Evolutionary conservation across 2,113 vertebrate species (phyloP), one percentile per base, ranked within the genome.

Genomic region (Illadopsis cleaveri): DNA sequence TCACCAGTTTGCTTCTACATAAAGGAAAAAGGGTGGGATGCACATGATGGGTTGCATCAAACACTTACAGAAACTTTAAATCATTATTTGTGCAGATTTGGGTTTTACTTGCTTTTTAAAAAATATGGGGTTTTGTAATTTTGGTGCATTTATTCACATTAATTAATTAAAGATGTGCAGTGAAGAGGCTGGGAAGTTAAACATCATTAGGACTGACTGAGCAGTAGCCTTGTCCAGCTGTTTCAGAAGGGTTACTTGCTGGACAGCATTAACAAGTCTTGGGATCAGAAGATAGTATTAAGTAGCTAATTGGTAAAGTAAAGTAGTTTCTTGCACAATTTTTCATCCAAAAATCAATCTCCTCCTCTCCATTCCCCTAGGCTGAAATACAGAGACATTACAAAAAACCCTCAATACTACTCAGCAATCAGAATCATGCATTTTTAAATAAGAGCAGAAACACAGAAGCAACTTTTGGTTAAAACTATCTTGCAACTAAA

Each of bases 391-490:
- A 12, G 16, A 93, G 22, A 73, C 56, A 60, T 66, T 28, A 60
- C 17, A 66, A 73, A 76, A 75, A 78, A 5, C 1, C 3, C 48
- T 73, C 44, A 85, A 40, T 57, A 51, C 53, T 71, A 62, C 42
- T 40, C 33, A 68, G 70, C 70, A 86, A 22, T 70, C 57, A 66
- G 21, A 65, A 80, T 69, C 40, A 64, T 21, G 38, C 57, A 31
- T 84, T 94, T 93, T 86, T 44, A 56, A 90, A 83, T 38, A 68
- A 78, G 80, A 92, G 73, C 66, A 88, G 48, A 88, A 92, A 40
- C 64, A 95, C 8, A 58, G 61, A 73, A 71, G 38, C 51, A 69
- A 70, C 22, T 71, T 75, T 28, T 30, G n/a, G 21, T 60, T 62
- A 58, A 71, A 94, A 30, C 7, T 25, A 11, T 17, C 37, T 86